Conservation (phyloP, 2,113 vertebrate genomes). For the Tauraco erythrolophus region DNA sequence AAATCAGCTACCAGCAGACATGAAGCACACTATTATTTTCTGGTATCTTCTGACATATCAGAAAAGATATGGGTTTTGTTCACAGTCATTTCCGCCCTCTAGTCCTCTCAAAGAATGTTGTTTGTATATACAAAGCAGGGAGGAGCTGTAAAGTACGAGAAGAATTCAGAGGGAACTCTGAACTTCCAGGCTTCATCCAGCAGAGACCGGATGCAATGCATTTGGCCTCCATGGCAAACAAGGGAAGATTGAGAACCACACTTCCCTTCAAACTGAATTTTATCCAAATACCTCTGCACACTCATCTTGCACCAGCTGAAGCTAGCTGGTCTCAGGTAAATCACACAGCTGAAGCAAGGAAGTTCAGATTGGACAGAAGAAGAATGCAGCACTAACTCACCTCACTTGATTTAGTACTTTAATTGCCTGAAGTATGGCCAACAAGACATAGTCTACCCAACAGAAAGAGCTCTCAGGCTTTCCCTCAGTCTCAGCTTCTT, state of each 20-base stretch:
- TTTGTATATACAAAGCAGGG: conserved; percentile 39
- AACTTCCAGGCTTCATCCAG: conserved; percentile 15
- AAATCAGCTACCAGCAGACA: conserved; percentile 21
- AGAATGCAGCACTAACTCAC: neutral
- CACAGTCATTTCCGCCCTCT: neutral
- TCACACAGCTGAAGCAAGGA: neutral
- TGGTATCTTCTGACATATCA: conserved; percentile 37
- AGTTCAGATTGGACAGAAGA: neutral
- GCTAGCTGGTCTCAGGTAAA: neutral
- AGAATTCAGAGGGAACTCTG: conserved; percentile 40
- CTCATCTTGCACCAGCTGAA: neutral
- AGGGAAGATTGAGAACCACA: neutral
- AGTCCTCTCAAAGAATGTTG: conserved; percentile 31
- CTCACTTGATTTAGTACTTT: neutral
- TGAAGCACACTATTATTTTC: neutral
- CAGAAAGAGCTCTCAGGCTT: neutral
- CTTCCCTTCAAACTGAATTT: neutral
- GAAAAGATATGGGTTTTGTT: neutral
- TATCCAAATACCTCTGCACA: neutral
- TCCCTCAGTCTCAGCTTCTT: neutral
- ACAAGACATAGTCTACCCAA: neutral
- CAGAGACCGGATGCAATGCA: neutral
- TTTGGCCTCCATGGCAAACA: neutral
- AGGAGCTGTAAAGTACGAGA: conserved; percentile 31
- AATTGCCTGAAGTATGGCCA: neutral